Evolutionary conservation across 2,113 vertebrate genomes (phyloP), one percentile per base, ranked within the genome.

Genomic region (Oenanthe melanoleuca): DNA sequence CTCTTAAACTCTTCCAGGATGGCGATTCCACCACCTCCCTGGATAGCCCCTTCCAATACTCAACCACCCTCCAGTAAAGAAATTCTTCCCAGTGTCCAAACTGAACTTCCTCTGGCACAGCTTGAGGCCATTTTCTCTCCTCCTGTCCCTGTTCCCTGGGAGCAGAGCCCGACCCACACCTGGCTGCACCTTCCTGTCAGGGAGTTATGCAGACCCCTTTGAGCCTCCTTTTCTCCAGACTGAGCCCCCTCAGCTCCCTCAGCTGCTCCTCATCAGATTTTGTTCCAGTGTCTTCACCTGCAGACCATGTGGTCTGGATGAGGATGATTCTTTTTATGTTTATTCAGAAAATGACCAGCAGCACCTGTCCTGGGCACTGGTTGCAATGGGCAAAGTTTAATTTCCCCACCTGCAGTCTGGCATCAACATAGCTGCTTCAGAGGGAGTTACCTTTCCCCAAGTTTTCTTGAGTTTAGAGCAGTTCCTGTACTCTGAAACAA

Each of bases 161-260:
- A 40, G 8, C 11, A 59, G 2, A 74, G 9, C 29, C 23, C 0
- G 0, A 16, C 1, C 0, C 1, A 7, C 6, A 5, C 8, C 14
- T 1, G 0, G 1, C 16, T 53, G 9, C 7, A 7, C 2, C 4
- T 19, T 60, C 45, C 31, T 75, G 6, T 7, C 52, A 69, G 28
- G 38, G 11, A 37, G 5, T 1, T 66, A 14, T 28, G 42, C 29
- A 44, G 33, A 44, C 13, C 0, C 26, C 56, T 10, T 9, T 4
- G n/a, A 7, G 38, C 9, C 44, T 79, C 21, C 8, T 57, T 8
- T 69, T 7, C 65, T 82, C 20, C 38, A 59, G 28, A 3, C 38
- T 45, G 7, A 67, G 11, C 5, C 2, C 24, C 28, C 4, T 10
- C 33, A 50, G 8, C 11, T 50, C 25, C 22, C 37, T 45, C 33